Conservation (phyloP, 2,888 invertebrate species). For the Cantharis rufa region DNA sequence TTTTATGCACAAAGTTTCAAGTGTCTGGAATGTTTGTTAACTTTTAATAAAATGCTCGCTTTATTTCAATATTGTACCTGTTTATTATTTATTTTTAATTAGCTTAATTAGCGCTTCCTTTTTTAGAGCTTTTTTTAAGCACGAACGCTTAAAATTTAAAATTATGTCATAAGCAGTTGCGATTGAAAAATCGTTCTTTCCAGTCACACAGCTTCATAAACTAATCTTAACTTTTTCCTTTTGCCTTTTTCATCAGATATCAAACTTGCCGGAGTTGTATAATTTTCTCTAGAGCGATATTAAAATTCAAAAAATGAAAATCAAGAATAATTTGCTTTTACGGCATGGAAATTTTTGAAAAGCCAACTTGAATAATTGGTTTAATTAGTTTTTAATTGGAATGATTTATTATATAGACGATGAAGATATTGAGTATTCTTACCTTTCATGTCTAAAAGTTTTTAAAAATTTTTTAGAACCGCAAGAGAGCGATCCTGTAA, state of each 20-base stretch:
- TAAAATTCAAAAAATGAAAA: slow-evolving; percentile 23
- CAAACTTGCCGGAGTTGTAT: slow-evolving; percentile 2
- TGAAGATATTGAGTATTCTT: background rate
- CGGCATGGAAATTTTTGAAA: slow-evolving; percentile 6
- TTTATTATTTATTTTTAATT: background rate
- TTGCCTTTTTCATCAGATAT: slow-evolving; percentile 3
- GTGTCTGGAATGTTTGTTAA: slow-evolving; percentile 1
- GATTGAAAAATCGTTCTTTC: slow-evolving; percentile 20
- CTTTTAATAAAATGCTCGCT: slow-evolving; percentile 3
- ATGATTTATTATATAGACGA: slow-evolving; percentile 4
- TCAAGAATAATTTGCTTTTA: slow-evolving; percentile 15
- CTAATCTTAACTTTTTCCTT: slow-evolving; percentile 16
- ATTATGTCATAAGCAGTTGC: slow-evolving; percentile 12
- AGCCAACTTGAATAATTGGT: slow-evolving; percentile 7
- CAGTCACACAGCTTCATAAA: slow-evolving; percentile 6
- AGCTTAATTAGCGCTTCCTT: background rate
- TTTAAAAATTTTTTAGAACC: slow-evolving; percentile 57
- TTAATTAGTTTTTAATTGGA: slow-evolving; percentile 19
- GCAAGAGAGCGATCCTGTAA: slow-evolving; percentile 70
- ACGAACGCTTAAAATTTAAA: background rate
- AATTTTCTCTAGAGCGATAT: slow-evolving; percentile 3
- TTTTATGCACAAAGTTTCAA: slow-evolving; percentile 5
- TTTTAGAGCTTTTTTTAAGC: background rate
- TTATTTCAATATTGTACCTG: background rate
- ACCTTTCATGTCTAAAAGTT: background rate